Conservation (phyloP, 1,140 invertebrate species). For the Drosophila orosa region DNA sequence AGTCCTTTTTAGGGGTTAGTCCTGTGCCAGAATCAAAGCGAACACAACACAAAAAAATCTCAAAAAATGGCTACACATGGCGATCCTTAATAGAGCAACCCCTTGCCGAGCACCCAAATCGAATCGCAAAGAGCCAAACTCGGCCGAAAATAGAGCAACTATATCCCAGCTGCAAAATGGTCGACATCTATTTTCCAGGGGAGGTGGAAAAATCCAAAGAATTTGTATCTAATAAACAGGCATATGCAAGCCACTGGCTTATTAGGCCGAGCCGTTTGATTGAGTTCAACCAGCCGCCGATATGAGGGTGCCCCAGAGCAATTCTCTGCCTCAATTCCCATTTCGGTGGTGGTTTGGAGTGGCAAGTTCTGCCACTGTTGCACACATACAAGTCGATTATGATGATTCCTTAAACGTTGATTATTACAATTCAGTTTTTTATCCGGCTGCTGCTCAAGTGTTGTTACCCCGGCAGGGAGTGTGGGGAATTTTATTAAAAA, state of each 20-base stretch:
- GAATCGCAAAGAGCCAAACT: too few species aligned
- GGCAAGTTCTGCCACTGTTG: constrained; percentile 46
- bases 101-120: constrained; percentile 37
- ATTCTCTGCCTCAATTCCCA: background rate
- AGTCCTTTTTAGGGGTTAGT: constrained; percentile 63
- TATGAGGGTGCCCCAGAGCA: constrained; percentile 65
- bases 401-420: constrained; percentile 57
- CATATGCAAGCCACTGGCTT: constrained; percentile 68
- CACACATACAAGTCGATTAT: constrained; percentile 59
- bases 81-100: constrained; percentile 47
- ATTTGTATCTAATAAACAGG: constrained; percentile 81
- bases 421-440: constrained; percentile 22
- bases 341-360: constrained; percentile 30
- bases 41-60: background rate
- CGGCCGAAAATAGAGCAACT: constrained; percentile 61
- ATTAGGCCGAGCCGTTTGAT: constrained; percentile 74
- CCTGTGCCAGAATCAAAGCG: constrained; percentile 49
- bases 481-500: constrained; percentile 56
- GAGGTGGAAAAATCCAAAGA: constrained; percentile 41
- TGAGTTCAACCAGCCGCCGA: constrained; percentile 50
- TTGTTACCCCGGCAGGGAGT: constrained; percentile 10
- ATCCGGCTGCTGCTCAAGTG: constrained; percentile 47
- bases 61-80: constrained; percentile 76
- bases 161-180: constrained; percentile 63
- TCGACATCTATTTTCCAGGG: constrained; percentile 60